phyloP scores from a whole-genome alignment of 2,888 invertebrate species.

The Mythimna pallens region DNA sequence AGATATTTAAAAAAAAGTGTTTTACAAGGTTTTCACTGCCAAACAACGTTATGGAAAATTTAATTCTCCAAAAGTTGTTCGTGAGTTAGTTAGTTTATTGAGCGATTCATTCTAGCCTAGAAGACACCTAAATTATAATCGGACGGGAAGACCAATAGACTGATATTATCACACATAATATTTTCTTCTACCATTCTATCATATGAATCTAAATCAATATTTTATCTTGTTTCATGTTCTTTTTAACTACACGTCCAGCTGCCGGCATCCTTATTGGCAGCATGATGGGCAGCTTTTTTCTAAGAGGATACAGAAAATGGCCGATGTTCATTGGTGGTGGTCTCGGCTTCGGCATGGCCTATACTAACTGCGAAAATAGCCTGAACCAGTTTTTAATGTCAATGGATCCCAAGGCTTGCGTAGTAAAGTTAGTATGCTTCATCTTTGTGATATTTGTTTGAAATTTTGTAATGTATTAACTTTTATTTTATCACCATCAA shows the following conservation, averaged over 20 bases:
- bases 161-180: too few relatives aligned
- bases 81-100: too few relatives aligned
- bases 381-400: conserved; percentile 80
- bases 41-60: too few relatives aligned
- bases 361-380: conserved; percentile 94
- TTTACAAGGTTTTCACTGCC: too few relatives aligned
- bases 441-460: neutral
- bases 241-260: conserved; percentile 68
- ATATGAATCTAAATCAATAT: neutral
- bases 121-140: too few relatives aligned
- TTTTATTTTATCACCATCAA: too few relatives aligned
- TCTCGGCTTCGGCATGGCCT: conserved; percentile 97
- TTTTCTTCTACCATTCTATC: too few relatives aligned
- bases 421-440: conserved; percentile 78
- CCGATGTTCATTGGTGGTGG: conserved; percentile 96
- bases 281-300: conserved; percentile 92
- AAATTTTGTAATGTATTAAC: neutral
- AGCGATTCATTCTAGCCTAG: too few relatives aligned
- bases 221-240: conserved; percentile 31
- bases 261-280: conserved; percentile 83
- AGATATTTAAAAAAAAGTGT: too few relatives aligned
- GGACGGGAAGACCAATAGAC: too few relatives aligned
- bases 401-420: conserved; percentile 81
- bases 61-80: too few relatives aligned
- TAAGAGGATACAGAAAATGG: conserved; percentile 94